Conservation (phyloP, 2,797 vertebrate species). For the Capromys pilorides region DNA sequence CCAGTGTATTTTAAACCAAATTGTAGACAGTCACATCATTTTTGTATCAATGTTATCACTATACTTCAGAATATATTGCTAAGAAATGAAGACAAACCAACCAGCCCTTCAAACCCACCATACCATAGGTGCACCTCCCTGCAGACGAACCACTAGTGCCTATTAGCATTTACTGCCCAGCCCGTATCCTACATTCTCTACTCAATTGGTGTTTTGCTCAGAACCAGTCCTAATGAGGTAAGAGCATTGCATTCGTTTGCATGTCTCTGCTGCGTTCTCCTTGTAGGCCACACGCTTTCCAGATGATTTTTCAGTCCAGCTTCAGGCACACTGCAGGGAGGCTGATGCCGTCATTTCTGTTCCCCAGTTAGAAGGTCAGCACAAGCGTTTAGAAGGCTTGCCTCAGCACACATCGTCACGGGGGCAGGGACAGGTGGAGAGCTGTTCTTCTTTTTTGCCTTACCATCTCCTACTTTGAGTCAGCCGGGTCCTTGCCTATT, state of each 20-base stretch:
- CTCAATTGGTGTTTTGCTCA: not conserved
- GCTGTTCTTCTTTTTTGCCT: not conserved
- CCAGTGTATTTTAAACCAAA: constrained; percentile 36
- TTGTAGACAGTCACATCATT: not conserved
- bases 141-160: not conserved
- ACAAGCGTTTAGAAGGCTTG: not conserved
- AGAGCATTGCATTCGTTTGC: not conserved
- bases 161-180: not conserved
- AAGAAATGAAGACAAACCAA: not conserved
- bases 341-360: not conserved
- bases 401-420: not conserved
- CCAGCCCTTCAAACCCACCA: not conserved
- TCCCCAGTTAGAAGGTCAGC: not conserved
- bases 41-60: not conserved
- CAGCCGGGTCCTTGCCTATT: not conserved
- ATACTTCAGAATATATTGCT: not conserved
- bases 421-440: not conserved
- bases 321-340: not conserved
- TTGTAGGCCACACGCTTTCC: not conserved
- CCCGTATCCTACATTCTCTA: not conserved
- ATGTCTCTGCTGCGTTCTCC: not conserved
- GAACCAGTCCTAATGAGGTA: not conserved
- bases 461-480: not conserved
- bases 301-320: not conserved
- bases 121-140: not conserved